phyloP scores from a whole-genome alignment of 2,888 invertebrate genomes.

The Pyrrhopygopsis socrates region DNA sequence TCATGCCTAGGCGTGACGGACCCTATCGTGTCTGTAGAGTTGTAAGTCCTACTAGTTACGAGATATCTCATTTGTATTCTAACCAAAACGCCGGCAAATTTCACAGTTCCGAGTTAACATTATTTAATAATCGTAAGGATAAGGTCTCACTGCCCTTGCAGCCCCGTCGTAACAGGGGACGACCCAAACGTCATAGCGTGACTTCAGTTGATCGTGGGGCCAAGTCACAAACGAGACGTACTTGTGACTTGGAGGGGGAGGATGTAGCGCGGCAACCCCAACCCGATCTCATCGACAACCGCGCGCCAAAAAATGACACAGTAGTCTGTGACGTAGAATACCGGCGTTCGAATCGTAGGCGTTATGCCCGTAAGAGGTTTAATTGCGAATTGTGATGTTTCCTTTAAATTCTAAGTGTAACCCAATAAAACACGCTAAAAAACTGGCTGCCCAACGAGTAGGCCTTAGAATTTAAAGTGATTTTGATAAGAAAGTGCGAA shows the following conservation, averaged over 20 bases:
- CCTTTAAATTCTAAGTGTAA: background rate
- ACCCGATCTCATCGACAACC: background rate
- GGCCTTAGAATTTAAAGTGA: background rate
- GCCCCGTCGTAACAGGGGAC: background rate
- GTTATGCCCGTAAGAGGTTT: too few species aligned
- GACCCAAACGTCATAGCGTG: background rate
- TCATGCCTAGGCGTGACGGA: constrained; percentile 54
- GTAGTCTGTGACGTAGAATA: background rate
- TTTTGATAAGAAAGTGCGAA: background rate
- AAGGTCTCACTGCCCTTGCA: background rate
- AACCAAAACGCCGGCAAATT: background rate
- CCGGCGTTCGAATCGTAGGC: background rate
- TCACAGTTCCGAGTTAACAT: background rate
- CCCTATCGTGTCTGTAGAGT: constrained; percentile 32
- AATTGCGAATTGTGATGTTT: background rate
- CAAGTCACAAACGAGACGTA: background rate
- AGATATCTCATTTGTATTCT: background rate
- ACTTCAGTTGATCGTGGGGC: background rate
- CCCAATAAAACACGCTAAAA: background rate
- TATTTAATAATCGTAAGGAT: background rate
- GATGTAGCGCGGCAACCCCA: background rate
- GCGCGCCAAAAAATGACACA: background rate
- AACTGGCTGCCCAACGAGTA: background rate
- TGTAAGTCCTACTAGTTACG: constrained; percentile 46
- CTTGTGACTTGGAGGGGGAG: background rate